Conservation (phyloP, 2,113 vertebrate species). For the Austrofundulus limnaeus region DNA sequence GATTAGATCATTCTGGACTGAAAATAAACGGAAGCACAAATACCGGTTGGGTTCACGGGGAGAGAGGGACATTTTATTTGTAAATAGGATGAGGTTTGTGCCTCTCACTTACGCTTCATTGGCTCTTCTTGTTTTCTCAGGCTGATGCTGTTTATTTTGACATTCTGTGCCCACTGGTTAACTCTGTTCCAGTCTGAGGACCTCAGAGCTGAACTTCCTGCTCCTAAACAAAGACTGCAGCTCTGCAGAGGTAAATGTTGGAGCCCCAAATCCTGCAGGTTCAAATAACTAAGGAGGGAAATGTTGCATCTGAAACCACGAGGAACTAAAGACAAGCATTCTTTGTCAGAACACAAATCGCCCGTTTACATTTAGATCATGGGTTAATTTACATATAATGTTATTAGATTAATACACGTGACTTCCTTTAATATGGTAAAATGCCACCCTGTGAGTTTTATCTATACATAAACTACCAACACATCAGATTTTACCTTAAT, state of each 20-base stretch:
- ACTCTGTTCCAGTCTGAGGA: constrained; percentile 22
- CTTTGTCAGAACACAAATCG: too few relatives aligned
- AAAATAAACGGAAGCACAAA: constrained; percentile 48
- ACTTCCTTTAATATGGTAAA: too few relatives aligned
- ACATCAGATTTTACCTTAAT: too few relatives aligned
- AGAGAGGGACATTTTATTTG: constrained; percentile 20
- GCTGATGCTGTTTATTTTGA: constrained; percentile 33
- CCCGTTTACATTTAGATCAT: too few relatives aligned
- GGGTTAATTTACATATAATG: too few relatives aligned
- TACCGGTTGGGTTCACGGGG: constrained; percentile 13
- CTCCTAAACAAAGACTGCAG: constrained; percentile 9
- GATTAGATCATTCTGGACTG: constrained; percentile 27
- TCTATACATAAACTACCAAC: too few relatives aligned
- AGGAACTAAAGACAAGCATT: too few relatives aligned
- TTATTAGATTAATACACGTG: too few relatives aligned
- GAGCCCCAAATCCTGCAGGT: too few relatives aligned
- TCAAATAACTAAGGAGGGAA: too few relatives aligned
- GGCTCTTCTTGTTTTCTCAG: constrained; percentile 43
- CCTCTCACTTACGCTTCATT: constrained; percentile 7
- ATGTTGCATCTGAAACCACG: too few relatives aligned
- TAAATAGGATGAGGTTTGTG: constrained; percentile 37
- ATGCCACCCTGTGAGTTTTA: too few relatives aligned
- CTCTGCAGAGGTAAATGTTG: constrained; percentile 3
- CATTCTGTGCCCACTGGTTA: constrained; percentile 29
- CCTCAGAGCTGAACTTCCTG: neutral